Conservation (phyloP, 2,888 invertebrate genomes). For the Cataglyphis albicans region DNA sequence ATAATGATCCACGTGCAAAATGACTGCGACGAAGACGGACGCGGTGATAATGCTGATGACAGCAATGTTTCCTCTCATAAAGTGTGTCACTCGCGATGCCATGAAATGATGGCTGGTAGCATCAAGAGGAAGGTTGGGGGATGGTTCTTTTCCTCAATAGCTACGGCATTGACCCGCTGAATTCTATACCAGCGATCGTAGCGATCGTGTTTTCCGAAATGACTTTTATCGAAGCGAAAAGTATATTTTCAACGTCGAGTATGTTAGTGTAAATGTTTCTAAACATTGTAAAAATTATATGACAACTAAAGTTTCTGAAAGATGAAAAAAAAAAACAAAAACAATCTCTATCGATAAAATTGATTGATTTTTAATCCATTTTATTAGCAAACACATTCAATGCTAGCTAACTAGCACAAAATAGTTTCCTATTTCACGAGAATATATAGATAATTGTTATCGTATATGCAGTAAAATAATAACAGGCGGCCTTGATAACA, state of each 20-base stretch:
- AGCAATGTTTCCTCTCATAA: conserved; percentile 21
- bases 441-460: conserved; percentile 17
- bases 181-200: neutral
- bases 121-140: conserved; percentile 1
- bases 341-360: neutral
- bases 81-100: conserved; percentile 33
- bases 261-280: conserved; percentile 9
- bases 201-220: neutral
- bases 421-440: neutral
- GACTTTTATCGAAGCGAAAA: neutral
- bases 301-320: neutral
- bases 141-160: neutral
- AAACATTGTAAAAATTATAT: neutral
- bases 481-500: conserved; percentile 32
- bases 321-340: neutral
- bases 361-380: conserved; percentile 3
- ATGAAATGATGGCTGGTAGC: neutral
- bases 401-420: neutral
- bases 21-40: conserved; percentile 3
- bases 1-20: conserved; percentile 37
- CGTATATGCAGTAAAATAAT: conserved; percentile 39
- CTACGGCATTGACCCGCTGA: neutral
- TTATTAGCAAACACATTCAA: neutral
- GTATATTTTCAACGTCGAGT: neutral
- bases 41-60: conserved; percentile 8